Evolutionary conservation across 2,113 vertebrate genomes (phyloP).

Genomic region (Pelusios castaneus): DNA sequence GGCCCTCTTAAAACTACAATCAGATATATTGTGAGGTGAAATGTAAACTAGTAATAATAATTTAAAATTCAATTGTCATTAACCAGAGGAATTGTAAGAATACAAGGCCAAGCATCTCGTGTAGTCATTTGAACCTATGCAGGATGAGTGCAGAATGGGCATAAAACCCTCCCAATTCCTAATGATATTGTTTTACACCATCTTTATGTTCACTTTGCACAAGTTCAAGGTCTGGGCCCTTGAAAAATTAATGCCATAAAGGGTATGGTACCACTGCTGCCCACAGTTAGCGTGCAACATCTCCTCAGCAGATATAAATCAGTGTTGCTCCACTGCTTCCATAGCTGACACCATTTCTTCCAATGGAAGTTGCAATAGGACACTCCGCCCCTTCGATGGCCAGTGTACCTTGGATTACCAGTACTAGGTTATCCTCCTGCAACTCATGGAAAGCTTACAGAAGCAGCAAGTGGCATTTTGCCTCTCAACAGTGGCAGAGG

Average conservation of each 20-base stretch:
- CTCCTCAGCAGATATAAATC: not conserved
- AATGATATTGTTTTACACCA: not conserved
- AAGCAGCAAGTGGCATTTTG: not conserved
- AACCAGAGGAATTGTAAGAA: not conserved
- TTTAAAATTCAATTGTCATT: conserved; percentile 21
- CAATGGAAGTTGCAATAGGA: not conserved
- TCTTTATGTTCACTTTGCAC: not conserved
- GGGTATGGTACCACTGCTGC: not conserved
- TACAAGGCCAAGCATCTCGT: not conserved
- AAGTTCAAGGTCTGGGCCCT: not conserved
- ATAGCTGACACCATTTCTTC: not conserved
- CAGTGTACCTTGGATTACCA: not conserved
- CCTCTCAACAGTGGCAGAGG: not conserved
- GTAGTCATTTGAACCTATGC: not conserved
- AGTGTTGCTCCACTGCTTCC: too few species aligned
- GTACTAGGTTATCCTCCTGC: not conserved
- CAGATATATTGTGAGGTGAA: not conserved
- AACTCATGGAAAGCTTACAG: not conserved
- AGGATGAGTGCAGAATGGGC: not conserved
- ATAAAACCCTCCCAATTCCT: not conserved
- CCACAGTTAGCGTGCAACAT: not conserved
- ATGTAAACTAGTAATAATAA: not conserved
- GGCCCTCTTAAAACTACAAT: not conserved
- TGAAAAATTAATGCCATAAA: not conserved
- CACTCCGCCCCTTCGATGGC: not conserved